Base-by-base conservation (phyloP, 2,888 invertebrate species). In the Pachycephus smyrnensis region DNA sequence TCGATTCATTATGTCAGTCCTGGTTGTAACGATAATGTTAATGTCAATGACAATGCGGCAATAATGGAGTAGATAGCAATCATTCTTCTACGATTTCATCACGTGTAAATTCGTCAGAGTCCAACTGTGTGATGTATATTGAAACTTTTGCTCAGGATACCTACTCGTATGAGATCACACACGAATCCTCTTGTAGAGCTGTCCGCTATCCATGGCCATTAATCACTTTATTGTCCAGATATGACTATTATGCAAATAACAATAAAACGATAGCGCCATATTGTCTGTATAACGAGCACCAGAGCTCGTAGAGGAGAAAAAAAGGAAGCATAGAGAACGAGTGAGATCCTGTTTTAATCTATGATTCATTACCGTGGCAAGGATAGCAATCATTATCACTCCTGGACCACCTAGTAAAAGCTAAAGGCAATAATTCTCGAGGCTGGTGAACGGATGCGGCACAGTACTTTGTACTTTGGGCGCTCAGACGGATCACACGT, bases 371-470 rank as follows among this genome's bases (percentile, higher is more conserved):
- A 55, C 9, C 55, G 23, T 55, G 55, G 55, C 71, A 4, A 23
- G 71, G 12, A 71, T 71, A 71, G 31, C 12, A 71, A 71, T 71
- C 71, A 15, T 71, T 71, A 71, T 71, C 31, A 71, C 12, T 32
- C 71, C 71, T 12, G 32, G 71, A 32, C 31, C 33, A 73, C 30
- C n/a, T 37, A 33, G 71, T 35, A 23, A 12, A 30, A 76, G 37
- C 12, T 30, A 76, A 69, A 36, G 37, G 75, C 35, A 33, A 36
- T 32, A n/a, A 32, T n/a, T 55, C 23, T 37, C 12, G 75, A 76
- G 76, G 76, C 30, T 30, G 69, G 33, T n/a, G 76, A 76, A 68
- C 33, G 33, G 23, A 55, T 55, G 55, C 55, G 9, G 55, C 40
- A 6, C 15, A 9, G 6, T 55, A 15, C 55, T 55, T 11, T 9